A percentile compares a stretch with the other conserved stretches of the same genome.
phyloP scores from a whole-genome alignment of 2,113 vertebrate genomes.

The Chroicocephalus ridibundus region DNA sequence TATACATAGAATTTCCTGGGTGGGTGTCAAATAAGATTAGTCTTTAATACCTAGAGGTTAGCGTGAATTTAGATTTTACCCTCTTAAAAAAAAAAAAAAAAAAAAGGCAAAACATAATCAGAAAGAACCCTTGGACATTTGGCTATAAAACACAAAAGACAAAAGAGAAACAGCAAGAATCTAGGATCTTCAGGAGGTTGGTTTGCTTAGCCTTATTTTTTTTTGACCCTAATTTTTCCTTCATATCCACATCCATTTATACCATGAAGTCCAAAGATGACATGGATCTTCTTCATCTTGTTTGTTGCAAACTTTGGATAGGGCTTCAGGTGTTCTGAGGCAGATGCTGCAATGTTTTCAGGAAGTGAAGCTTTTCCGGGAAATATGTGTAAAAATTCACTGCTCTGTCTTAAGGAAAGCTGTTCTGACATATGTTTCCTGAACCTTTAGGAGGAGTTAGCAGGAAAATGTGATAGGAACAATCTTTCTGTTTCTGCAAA shows the following conservation, averaged over 20 bases:
- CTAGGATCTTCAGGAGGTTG: neutral
- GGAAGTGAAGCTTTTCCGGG: neutral
- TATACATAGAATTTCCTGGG: neutral
- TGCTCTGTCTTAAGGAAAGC: neutral
- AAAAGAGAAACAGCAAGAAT: neutral
- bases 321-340: neutral
- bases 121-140: neutral
- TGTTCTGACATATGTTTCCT: neutral
- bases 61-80: neutral
- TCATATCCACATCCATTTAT: neutral
- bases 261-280: neutral
- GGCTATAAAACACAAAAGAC: neutral
- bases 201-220: neutral
- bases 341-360: neutral
- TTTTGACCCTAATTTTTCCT: neutral
- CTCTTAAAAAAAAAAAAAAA: neutral
- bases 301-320: neutral
- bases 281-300: neutral
- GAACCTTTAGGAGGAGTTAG: neutral
- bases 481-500: neutral
- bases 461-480: neutral
- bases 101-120: neutral
- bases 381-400: neutral
- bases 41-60: neutral
- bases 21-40: neutral